Conservation (phyloP, 2,797 vertebrate species). For the Lycodopsis pacificus region DNA sequence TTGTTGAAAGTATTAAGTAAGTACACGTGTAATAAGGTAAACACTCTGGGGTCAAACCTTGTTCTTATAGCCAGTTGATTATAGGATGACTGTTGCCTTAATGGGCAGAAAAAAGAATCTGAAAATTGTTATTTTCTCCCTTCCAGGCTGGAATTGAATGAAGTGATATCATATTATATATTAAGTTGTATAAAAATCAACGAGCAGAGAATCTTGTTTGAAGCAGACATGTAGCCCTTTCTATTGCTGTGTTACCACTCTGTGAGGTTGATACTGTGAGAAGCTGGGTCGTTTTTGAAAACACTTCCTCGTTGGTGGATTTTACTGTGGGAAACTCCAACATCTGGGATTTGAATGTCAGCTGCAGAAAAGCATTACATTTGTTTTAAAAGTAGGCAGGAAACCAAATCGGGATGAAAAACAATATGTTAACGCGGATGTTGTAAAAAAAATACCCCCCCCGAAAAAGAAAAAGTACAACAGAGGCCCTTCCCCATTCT, state of each 20-base stretch:
- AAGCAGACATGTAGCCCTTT: background rate
- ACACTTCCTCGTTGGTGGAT: background rate
- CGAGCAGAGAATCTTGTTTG: background rate
- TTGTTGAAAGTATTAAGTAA: background rate
- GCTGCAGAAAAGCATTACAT: constrained; percentile 3
- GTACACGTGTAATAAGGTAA: background rate
- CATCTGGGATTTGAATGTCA: constrained; percentile 16
- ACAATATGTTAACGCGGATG: background rate
- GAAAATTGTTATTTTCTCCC: background rate
- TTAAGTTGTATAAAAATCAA: background rate
- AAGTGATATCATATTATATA: background rate
- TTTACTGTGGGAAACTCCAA: constrained; percentile 32
- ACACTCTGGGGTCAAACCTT: background rate
- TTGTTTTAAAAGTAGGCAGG: background rate
- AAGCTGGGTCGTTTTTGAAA: background rate
- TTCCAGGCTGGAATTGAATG: background rate
- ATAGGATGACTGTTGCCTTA: background rate
- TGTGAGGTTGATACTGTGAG: background rate
- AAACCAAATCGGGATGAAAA: constrained; percentile 8
- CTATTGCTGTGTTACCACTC: background rate
- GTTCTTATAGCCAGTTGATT: background rate
- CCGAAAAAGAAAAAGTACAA: background rate
- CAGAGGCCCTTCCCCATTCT: background rate
- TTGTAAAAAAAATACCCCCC: background rate
- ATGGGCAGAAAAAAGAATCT: background rate